A percentile compares a stretch with the other conserved stretches of the same genome.
These are phyloP conservation scores for Microcebus griseorufus DNA, from an alignment of 2,113 vertebrate species.

Conservation along the genomic window DNA sequence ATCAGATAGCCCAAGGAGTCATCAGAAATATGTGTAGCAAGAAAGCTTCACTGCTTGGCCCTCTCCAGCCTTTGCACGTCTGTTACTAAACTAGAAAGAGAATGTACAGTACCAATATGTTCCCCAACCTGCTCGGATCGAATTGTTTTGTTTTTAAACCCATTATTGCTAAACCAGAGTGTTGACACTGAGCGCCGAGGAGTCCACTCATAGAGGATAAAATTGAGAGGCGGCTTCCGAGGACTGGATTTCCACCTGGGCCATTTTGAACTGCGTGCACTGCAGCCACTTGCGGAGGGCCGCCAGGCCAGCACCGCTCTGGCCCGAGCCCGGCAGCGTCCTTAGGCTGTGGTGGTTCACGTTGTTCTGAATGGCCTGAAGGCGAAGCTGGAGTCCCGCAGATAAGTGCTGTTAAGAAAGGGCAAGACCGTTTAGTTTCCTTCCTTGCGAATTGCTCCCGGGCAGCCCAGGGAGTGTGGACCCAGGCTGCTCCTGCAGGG, in stretches of 20 bases:
- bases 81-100: conserved; percentile 83
- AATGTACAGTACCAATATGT: conserved; percentile 81
- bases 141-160: conserved; percentile 81
- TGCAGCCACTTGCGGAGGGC: conserved; percentile 98
- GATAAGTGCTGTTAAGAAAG: conserved; percentile 92
- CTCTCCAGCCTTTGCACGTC: conserved; percentile 70
- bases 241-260: conserved; percentile 99
- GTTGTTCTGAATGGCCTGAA: conserved; percentile 98
- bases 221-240: conserved; percentile 99
- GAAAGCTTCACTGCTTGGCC: conserved; percentile 70
- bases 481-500: neutral
- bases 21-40: conserved; percentile 81
- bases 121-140: conserved; percentile 81
- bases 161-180: conserved; percentile 89
- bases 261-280: conserved; percentile 99
- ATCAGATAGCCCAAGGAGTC: conserved; percentile 82
- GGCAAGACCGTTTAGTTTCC: conserved; percentile 1
- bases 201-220: conserved; percentile 94
- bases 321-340: conserved; percentile 86
- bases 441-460: accelerated
- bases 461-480: accelerated
- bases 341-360: conserved; percentile 96
- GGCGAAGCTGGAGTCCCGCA: conserved; percentile 95
- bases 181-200: conserved; percentile 73
- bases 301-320: conserved; percentile 87